Conservation (phyloP, 2,888 invertebrate genomes). For the Theretra japonica region DNA sequence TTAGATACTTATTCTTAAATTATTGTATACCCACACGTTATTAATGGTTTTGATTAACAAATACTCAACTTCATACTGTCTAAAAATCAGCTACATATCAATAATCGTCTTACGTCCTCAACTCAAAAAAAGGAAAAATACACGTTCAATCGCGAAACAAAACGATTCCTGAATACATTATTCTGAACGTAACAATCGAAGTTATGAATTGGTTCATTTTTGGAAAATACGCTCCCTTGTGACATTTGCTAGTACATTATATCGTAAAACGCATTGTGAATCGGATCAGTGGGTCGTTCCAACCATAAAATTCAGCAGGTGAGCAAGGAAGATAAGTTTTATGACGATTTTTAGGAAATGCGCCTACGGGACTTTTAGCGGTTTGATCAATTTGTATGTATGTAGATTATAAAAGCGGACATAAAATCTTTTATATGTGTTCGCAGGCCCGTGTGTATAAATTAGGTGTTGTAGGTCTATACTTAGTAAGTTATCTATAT, state of each 20-base stretch:
- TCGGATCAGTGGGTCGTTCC: conserved; percentile 3
- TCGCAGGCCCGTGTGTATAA: too few species aligned
- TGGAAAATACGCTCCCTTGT: conserved; percentile 1
- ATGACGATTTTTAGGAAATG: neutral
- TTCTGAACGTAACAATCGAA: neutral
- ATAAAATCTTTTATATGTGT: neutral
- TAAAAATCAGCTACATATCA: neutral
- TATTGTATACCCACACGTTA: too few species aligned
- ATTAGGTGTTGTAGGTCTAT: too few species aligned
- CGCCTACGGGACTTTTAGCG: too few species aligned
- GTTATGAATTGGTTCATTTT: neutral
- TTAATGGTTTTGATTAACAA: too few species aligned
- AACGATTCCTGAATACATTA: neutral
- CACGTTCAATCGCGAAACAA: neutral
- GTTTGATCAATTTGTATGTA: neutral
- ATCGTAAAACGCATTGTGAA: conserved; percentile 3
- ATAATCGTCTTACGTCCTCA: neutral
- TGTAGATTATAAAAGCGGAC: neutral
- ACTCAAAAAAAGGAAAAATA: neutral
- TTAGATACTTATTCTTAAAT: too few species aligned
- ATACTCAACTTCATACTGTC: too few species aligned
- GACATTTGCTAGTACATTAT: neutral
- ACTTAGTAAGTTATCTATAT: too few species aligned
- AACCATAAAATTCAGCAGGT: conserved; percentile 18
- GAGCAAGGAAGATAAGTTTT: neutral